A percentile compares a stretch with the other conserved stretches of the same genome.
phyloP scores from a whole-genome alignment of 2,113 vertebrate genomes.

The Pelodiscus sinensis region DNA sequence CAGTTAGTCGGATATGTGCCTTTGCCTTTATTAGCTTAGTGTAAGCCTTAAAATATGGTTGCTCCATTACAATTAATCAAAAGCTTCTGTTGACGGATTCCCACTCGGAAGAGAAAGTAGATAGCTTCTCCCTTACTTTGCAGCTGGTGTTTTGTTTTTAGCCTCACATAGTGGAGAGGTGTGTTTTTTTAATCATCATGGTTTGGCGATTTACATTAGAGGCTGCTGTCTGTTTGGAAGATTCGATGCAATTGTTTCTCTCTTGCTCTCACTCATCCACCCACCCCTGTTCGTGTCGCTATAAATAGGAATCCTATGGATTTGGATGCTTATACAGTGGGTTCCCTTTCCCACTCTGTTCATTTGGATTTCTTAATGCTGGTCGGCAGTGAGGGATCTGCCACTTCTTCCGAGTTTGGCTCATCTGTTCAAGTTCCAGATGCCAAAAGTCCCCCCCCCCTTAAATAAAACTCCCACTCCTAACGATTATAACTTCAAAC shows the following conservation, averaged over 20 bases:
- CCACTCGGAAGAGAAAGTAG: slow-evolving; percentile 51
- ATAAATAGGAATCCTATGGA: background rate
- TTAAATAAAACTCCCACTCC: background rate
- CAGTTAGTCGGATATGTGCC: slow-evolving; percentile 78
- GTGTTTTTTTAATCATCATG: background rate
- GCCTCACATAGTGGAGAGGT: background rate
- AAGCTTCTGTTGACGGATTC: slow-evolving; percentile 72
- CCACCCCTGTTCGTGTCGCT: background rate
- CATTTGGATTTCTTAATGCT: background rate
- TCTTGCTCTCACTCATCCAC: slow-evolving; percentile 4
- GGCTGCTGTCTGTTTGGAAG: background rate
- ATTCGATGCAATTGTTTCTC: background rate
- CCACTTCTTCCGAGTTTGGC: background rate
- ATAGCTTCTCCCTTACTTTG: slow-evolving; percentile 41
- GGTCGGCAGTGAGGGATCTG: background rate
- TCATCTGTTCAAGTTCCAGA: slow-evolving; percentile 55
- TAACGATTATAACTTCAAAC: background rate
- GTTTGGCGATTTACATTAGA: background rate
- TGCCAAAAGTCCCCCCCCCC: background rate
- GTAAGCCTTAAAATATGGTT: slow-evolving; percentile 77
- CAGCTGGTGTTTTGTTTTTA: slow-evolving; percentile 42
- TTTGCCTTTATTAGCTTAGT: slow-evolving; percentile 79
- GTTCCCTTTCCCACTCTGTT: background rate
- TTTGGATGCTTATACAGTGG: background rate
- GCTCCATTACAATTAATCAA: slow-evolving; percentile 81